Evolutionary conservation across 2,797 vertebrate genomes (phyloP), one percentile per base, ranked within the genome.

Genomic region (Bradypus variegatus): DNA sequence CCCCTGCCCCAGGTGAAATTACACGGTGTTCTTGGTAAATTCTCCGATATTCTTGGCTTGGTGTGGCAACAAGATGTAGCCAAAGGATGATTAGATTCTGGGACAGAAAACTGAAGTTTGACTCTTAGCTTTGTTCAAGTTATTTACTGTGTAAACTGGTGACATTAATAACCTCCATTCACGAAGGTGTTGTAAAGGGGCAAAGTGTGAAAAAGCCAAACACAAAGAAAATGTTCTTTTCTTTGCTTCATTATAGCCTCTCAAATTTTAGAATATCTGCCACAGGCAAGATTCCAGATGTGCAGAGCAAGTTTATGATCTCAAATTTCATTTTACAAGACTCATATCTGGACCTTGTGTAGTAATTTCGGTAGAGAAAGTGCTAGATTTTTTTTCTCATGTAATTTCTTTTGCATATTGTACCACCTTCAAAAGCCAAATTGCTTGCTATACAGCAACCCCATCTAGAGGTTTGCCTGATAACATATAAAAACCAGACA

Each of bases 281-380:
- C 85, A 80, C 76, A 90, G 75, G 90, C 92, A 91, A 84, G 67
- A 87, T 88, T 94, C 95, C 94, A 95, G 95, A 94, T 94, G 93
- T 92, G 79, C 10, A 6, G 76, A 91, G 86, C 76, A 72, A 69
- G 50, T 76, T 86, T 91, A 92, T 84, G 70, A 89, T 86, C 76
- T 95, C 77, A 76, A 82, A 91, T 95, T 96, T 95, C 79, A 91
- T 95, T 95, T 95, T 89, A 91, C 50, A 86, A 80, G 78, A 50
- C 27, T 78, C 77, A 12, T 78, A 82, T 86, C 94, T 94, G 90
- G 76, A 67, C 88, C 41, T 75, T 69, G 38, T 11, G 16, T 12
- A 88, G 82, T 80, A 86, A 92, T 48, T 91, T 92, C 14, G 11
- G 72, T n/a, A 77, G 62, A 93, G 72, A 91, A 95, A 80, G 94